A percentile compares a stretch with the other conserved stretches of the same genome.
Conservation (phyloP, 2,888 invertebrate species). For the Mesoligia furuncula region DNA sequence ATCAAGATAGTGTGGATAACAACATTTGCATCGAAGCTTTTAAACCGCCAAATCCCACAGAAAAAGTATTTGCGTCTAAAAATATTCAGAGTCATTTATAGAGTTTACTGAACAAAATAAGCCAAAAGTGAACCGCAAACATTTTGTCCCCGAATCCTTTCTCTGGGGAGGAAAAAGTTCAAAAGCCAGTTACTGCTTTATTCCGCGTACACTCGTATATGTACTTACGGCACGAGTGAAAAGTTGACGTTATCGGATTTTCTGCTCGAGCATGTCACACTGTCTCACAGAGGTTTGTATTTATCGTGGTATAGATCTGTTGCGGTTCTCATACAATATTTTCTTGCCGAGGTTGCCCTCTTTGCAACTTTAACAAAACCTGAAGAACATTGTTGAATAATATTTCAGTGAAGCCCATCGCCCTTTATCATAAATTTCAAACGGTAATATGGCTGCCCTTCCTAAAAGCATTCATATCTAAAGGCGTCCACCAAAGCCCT, state of each 20-base stretch:
- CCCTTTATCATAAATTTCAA: slow-evolving; percentile 25
- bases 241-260: slow-evolving; percentile 70
- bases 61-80: slow-evolving; percentile 48
- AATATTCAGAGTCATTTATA: slow-evolving; percentile 60
- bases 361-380: slow-evolving; percentile 16
- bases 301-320: slow-evolving; percentile 52
- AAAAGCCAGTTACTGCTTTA: slow-evolving; percentile 68
- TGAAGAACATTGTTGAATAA: slow-evolving; percentile 15
- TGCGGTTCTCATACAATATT: slow-evolving; percentile 25
- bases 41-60: slow-evolving; percentile 24
- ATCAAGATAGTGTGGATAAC: background rate
- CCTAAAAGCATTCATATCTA: slow-evolving; percentile 51
- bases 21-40: slow-evolving; percentile 31
- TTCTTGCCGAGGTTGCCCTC: slow-evolving; percentile 15
- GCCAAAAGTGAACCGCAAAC: slow-evolving; percentile 67
- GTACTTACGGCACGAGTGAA: slow-evolving; percentile 65
- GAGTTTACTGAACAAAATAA: slow-evolving; percentile 65
- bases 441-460: slow-evolving; percentile 21
- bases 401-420: background rate
- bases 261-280: slow-evolving; percentile 55
- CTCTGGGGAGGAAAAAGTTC: slow-evolving; percentile 66
- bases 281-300: slow-evolving; percentile 45
- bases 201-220: slow-evolving; percentile 53
- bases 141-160: slow-evolving; percentile 69
- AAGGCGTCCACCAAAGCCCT: slow-evolving; percentile 28